Evolutionary conservation across 2,888 invertebrate genomes (phyloP), one percentile per base, ranked within the genome.

Genomic region (Loripinus fragilis): DNA sequence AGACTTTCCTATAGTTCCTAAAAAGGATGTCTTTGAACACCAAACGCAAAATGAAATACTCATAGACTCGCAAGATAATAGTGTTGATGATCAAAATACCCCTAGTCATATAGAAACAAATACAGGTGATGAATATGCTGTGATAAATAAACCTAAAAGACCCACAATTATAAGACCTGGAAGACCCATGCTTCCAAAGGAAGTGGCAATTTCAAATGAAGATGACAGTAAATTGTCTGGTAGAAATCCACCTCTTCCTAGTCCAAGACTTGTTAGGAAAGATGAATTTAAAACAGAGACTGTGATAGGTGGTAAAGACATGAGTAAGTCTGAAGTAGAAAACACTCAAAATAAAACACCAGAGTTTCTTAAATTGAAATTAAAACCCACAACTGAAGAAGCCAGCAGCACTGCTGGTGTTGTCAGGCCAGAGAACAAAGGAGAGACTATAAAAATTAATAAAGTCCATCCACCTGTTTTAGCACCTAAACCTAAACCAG

Each of bases 161-260:
- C 87, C 87, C 41, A 87, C 87, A 38, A 86, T 86, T 50, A 87
- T 87, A 28, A 79, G 87, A 75, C 83, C 86, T 45, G 71, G 68
- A 45, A 81, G 78, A 60, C 64, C 72, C 23, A n/a, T 65, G 35
- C 41, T 67, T 25, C 7, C 41, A 41, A 67, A 67, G n/a, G 42
- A 41, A n/a, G 28, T 28, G n/a, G 52, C 52, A 48, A 20, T n/a
- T 30, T 65, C 33, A 33, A 23, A 20, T 70, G 52, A 76, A 15
- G 42, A 28, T 60, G 55, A 76, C 35, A 52, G 28, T 12, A n/a
- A 17, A 23, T 20, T 3, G 2, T 30, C 42, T 60, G 25, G 23
- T 25, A 72, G 20, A 25, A 38, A n/a, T 67, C 52, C 72, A 25
- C 38, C 33, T n/a, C 35, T 35, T 64, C 65, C 41, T 33, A 70